phyloP scores from a whole-genome alignment of 1,140 invertebrate genomes.

The Drosophila novamexicana region DNA sequence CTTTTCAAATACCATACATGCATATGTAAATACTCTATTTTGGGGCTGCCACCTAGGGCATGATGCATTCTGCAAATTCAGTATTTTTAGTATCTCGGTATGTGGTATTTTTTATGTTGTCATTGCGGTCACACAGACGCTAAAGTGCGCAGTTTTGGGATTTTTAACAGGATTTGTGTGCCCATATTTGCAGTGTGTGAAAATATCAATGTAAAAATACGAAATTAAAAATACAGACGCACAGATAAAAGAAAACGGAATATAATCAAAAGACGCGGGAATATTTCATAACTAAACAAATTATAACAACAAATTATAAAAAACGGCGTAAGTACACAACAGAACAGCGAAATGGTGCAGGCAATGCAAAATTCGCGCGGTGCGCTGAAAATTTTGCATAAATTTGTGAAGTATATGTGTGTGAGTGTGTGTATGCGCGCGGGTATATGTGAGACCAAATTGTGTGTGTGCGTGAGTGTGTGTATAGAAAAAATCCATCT shows the following conservation, averaged over 20 bases:
- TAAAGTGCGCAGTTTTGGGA: conserved; percentile 19
- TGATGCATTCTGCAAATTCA: neutral
- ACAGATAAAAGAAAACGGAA: conserved; percentile 66
- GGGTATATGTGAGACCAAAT: conserved; percentile 23
- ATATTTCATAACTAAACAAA: conserved; percentile 58
- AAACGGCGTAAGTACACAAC: conserved; percentile 73
- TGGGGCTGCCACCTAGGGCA: conserved; percentile 11
- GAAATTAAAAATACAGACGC: conserved; percentile 59
- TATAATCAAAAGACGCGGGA: conserved; percentile 75
- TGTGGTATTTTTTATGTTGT: neutral
- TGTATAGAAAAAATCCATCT: conserved; percentile 80
- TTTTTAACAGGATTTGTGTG: conserved; percentile 33
- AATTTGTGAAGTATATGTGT: conserved; percentile 61
- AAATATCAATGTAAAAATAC: conserved; percentile 49
- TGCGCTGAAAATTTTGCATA: conserved; percentile 67
- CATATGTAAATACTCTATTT: neutral
- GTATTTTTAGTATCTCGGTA: conserved; percentile 28
- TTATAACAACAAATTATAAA: conserved; percentile 62
- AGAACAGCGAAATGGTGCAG: conserved; percentile 9
- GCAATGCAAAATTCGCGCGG: conserved; percentile 32
- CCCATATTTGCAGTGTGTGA: conserved; percentile 34
- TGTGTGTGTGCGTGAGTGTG: conserved; percentile 46
- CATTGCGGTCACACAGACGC: conserved; percentile 9
- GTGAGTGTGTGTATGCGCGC: conserved; percentile 38
- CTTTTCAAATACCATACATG: neutral